These are phyloP conservation scores for Chroicocephalus ridibundus DNA, from an alignment of 2,113 vertebrate genomes.

Conservation along the genomic window DNA sequence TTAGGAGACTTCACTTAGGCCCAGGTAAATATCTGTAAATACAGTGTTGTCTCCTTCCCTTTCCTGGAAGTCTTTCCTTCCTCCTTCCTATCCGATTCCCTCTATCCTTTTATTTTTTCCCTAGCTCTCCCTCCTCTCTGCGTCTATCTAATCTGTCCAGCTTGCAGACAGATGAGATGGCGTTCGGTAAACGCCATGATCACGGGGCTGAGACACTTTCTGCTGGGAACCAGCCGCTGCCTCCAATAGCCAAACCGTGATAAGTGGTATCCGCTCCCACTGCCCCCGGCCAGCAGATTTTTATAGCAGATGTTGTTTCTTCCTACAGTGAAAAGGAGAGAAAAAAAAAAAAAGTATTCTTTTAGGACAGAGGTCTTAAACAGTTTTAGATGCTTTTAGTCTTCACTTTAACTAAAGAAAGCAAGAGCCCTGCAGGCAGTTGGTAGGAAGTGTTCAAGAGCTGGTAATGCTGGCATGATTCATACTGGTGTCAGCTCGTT, in stretches of 20 bases:
- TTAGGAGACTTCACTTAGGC: not conserved
- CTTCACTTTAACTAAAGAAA: not conserved
- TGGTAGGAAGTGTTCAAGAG: not conserved
- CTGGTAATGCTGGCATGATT: not conserved
- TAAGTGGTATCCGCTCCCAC: not conserved
- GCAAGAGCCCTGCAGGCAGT: not conserved
- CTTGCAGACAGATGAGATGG: slow-evolving; percentile 34
- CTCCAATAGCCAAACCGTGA: not conserved
- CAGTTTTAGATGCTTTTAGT: slow-evolving; percentile 11
- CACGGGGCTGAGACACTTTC: not conserved
- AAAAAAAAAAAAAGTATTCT: not conserved
- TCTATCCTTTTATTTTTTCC: not conserved
- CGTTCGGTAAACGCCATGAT: accelerated
- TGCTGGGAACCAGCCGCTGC: not conserved
- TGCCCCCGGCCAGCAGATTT: not conserved
- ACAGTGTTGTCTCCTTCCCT: not conserved
- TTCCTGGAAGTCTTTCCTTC: slow-evolving; percentile 6
- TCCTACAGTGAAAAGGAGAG: not conserved
- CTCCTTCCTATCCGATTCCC: not conserved
- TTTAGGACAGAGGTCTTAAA: not conserved
- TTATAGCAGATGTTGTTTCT: slow-evolving; percentile 59
- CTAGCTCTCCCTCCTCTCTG: not conserved
- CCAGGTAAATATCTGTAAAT: not conserved
- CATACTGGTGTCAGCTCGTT: slow-evolving; percentile 4
- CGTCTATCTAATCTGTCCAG: not conserved